Base-by-base conservation (phyloP, 1,140 invertebrate species). In the Elysia chlorotica region DNA sequence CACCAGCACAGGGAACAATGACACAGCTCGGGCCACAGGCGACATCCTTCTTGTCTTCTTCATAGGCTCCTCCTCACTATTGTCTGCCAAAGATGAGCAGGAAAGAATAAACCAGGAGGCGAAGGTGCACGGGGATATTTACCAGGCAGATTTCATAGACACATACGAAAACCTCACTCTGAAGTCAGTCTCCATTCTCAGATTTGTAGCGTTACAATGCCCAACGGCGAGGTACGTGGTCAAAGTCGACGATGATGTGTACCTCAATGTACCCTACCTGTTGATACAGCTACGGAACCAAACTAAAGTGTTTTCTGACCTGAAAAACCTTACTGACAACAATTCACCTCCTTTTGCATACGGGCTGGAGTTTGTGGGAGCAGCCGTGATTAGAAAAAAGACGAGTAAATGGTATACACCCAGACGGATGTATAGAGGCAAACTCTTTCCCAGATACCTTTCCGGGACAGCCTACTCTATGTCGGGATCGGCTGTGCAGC, bases 81-180 rank as follows among this genome's bases (percentile, higher is more conserved):
- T 91, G 66, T 65, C 80, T 0, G 74, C 79, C 6, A 75, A 94
- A 2, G 78, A 89, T 19, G 77, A 88, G 35, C 65, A 79, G 41
- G 57, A 31, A 14, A 31, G 36, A 41, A 35, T 77, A 10, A 14
- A 28, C 14, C 48, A 31, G 28, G 94, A 96, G 85, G 90, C 90
- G 79, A 77, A 77, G 0, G 76, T 75, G 0, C 89, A 91, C 78
- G 85, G 88, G 21, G 94, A 96, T 82, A 89, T 96, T 69, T 89
- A 95, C 33, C 93, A 94, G 88, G 93, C 92, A 23, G 91, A 90
- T 76, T 95, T 95, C 85, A 73, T 89, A 19, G 94, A 96, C 87
- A 89, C 89, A 33, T 96, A 96, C 82, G 89, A 91, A 74, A 96
- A 96, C 86, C 90, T 96, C 85, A 95, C 93, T 2, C 93, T 95